Evolutionary conservation across 2,113 vertebrate genomes (phyloP).

Genomic region (Myotis brandtii): DNA sequence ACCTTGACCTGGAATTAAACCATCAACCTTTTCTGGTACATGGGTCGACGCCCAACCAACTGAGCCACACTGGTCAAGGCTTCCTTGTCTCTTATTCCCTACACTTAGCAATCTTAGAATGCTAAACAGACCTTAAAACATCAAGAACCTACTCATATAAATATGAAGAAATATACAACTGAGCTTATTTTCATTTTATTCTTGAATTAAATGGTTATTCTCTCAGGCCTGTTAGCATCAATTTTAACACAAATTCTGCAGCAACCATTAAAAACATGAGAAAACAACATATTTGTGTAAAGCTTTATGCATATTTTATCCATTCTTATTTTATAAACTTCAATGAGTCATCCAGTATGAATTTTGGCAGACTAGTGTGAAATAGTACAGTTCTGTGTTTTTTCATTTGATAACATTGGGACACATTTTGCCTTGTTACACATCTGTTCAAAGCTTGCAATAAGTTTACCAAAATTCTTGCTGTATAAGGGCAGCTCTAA

Average conservation of each 20-base stretch:
- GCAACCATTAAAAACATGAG: conserved; percentile 44
- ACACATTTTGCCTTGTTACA: conserved; percentile 32
- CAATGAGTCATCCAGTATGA: conserved; percentile 59
- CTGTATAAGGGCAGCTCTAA: not conserved
- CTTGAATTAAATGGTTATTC: conserved; percentile 42
- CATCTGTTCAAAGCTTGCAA: conserved; percentile 46
- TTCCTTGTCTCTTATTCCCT: not conserved
- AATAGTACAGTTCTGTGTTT: conserved; percentile 28
- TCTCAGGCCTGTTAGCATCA: conserved; percentile 19
- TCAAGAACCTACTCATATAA: not conserved
- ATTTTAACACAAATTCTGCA: conserved; percentile 58
- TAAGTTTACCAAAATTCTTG: conserved; percentile 40
- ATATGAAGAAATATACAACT: not conserved
- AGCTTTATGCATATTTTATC: conserved; percentile 50
- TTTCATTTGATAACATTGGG: conserved; percentile 48
- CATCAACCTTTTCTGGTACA: no score
- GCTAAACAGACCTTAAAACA: not conserved
- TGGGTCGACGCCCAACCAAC: no score
- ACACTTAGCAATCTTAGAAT: not conserved
- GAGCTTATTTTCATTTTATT: conserved; percentile 52
- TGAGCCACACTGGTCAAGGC: no score
- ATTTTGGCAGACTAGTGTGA: conserved; percentile 58
- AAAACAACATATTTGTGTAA: conserved; percentile 51
- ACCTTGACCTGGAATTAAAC: no score
- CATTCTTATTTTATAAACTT: conserved; percentile 70